These are phyloP conservation scores for Gibbula magus DNA, from an alignment of 2,888 invertebrate species.

Conservation along the genomic window DNA sequence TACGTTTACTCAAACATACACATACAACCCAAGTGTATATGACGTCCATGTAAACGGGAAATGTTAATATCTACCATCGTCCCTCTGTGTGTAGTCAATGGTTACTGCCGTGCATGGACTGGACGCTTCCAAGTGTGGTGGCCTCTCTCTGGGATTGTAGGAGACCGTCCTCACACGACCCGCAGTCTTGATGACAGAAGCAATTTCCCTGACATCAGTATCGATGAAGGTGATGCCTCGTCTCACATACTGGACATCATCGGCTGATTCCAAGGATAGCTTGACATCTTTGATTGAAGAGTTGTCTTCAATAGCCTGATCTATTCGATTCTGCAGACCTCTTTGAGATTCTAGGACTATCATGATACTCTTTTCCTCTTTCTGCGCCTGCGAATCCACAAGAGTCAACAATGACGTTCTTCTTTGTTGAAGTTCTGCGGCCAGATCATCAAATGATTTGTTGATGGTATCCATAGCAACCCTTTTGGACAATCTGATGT, in stretches of 20 bases:
- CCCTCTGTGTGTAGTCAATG: background rate
- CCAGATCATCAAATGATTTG: background rate
- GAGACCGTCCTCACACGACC: background rate
- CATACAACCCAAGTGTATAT: too few species aligned
- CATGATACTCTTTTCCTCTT: background rate
- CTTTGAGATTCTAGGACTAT: background rate
- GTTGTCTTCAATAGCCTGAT: too few species aligned
- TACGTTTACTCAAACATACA: too few species aligned
- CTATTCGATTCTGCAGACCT: background rate
- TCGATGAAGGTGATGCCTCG: background rate
- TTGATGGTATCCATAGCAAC: background rate
- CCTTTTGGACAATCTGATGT: background rate
- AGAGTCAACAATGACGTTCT: background rate
- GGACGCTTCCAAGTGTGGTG: background rate
- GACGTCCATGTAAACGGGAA: too few species aligned
- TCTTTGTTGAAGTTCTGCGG: background rate
- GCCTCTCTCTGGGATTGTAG: background rate
- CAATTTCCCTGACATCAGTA: background rate
- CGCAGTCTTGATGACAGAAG: background rate
- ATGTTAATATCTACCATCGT: too few species aligned
- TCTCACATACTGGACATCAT: background rate
- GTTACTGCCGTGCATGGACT: background rate
- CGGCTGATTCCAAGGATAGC: background rate
- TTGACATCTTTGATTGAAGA: background rate
- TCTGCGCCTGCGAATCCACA: background rate